Evolutionary conservation across 1,140 invertebrate species (phyloP).

Genomic region (Drosophila simulans): DNA sequence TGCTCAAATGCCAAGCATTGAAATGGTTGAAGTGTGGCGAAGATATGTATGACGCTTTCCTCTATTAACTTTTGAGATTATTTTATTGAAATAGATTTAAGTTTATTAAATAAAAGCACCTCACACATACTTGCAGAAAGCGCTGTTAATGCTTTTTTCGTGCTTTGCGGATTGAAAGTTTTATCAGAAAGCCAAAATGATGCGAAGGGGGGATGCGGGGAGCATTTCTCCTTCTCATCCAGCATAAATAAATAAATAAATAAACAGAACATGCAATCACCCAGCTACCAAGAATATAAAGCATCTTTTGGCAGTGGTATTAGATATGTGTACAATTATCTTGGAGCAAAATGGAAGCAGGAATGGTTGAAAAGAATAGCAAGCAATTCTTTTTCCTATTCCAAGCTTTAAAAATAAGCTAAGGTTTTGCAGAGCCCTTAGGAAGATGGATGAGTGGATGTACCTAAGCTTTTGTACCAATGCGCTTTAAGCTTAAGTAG

Average conservation of each 20-base stretch:
- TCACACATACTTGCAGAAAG: slow-evolving; percentile 48
- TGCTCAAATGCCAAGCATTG: too few species aligned
- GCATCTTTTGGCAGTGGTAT: neutral
- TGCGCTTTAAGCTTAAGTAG: slow-evolving; percentile 73
- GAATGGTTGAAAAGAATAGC: slow-evolving; percentile 1
- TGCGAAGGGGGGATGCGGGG: neutral
- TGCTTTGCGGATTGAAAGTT: slow-evolving; percentile 74
- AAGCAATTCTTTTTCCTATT: neutral
- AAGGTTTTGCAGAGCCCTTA: slow-evolving; percentile 36
- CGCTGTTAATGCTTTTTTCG: slow-evolving; percentile 71
- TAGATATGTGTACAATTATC: too few species aligned
- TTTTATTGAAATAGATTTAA: slow-evolving; percentile 5
- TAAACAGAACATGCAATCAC: slow-evolving; percentile 9
- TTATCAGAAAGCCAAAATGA: slow-evolving; percentile 61
- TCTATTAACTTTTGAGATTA: neutral
- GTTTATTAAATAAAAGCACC: slow-evolving; percentile 54
- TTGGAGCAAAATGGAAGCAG: too few species aligned
- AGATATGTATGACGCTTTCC: too few species aligned
- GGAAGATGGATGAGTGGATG: slow-evolving; percentile 16
- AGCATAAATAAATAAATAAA: slow-evolving; percentile 12
- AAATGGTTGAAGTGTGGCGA: too few species aligned
- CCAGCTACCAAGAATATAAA: slow-evolving; percentile 7
- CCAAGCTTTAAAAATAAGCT: slow-evolving; percentile 42
- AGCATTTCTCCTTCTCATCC: neutral
- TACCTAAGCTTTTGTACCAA: slow-evolving; percentile 60